Conservation (phyloP, 2,113 vertebrate genomes). For the Tonatia bakeri region DNA sequence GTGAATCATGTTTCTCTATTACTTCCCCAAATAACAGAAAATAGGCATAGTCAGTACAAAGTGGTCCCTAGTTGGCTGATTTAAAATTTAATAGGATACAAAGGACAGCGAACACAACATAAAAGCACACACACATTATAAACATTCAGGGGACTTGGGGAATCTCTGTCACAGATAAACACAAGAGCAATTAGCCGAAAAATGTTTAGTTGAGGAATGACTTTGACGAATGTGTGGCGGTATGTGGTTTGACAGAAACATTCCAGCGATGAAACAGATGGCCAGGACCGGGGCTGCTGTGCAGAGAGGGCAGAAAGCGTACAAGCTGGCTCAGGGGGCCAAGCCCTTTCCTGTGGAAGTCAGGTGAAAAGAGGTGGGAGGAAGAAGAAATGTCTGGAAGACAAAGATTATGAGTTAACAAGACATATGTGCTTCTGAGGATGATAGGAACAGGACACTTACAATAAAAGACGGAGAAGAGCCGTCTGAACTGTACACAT, state of each 20-base stretch:
- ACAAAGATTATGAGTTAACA: not conserved
- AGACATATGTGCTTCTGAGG: not conserved
- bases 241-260: not conserved
- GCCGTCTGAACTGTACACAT: not conserved
- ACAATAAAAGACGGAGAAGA: not conserved
- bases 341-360: not conserved
- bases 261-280: not conserved
- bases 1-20: not conserved
- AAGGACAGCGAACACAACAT: conserved; percentile 1
- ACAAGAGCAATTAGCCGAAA: not conserved
- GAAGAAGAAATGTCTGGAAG: not conserved
- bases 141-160: not conserved
- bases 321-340: not conserved
- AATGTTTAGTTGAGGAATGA: not conserved
- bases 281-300: not conserved
- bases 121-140: not conserved
- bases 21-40: not conserved
- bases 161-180: not conserved
- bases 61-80: conserved; percentile 1
- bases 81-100: conserved; percentile 20
- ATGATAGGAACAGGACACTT: not conserved
- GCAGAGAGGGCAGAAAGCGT: not conserved
- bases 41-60: not conserved
- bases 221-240: conserved; percentile 9
- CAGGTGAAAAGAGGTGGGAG: not conserved